A percentile compares a stretch with the other conserved stretches of the same genome.
Evolutionary conservation across 2,113 vertebrate species (phyloP).

Genomic region (Plectropomus leopardus): DNA sequence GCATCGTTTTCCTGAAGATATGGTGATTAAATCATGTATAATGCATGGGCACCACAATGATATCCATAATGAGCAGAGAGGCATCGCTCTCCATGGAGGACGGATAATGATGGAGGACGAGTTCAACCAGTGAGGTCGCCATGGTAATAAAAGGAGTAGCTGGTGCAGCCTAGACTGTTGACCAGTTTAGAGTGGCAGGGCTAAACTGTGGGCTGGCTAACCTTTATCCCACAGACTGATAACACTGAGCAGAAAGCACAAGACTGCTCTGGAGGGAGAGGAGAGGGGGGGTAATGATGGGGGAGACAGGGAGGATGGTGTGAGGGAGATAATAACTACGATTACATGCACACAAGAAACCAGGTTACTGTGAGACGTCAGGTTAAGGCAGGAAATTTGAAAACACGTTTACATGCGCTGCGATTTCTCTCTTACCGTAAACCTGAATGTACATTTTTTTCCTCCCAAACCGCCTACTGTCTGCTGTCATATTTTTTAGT

Average conservation of each 20-base stretch:
- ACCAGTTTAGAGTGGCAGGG: conserved; percentile 25
- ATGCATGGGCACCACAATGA: conserved; percentile 68
- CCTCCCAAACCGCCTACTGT: too few relatives aligned
- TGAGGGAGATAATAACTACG: conserved; percentile 51
- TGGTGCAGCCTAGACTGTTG: conserved; percentile 26
- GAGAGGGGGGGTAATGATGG: conserved; percentile 23
- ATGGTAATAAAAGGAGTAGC: conserved; percentile 46
- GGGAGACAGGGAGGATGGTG: background rate
- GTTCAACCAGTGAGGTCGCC: conserved; percentile 45
- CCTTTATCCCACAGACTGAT: conserved; percentile 47
- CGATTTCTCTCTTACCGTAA: background rate
- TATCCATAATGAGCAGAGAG: conserved; percentile 65
- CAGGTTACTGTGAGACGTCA: conserved; percentile 31
- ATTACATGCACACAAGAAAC: conserved; percentile 46
- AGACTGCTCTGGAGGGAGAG: background rate
- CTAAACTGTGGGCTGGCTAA: conserved; percentile 35
- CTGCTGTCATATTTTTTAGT: conserved; percentile 4
- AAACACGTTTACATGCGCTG: background rate
- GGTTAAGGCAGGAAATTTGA: conserved; percentile 25
- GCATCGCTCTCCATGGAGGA: conserved; percentile 39
- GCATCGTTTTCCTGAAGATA: conserved; percentile 54
- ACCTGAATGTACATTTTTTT: background rate
- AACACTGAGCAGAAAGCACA: conserved; percentile 31
- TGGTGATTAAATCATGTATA: conserved; percentile 79
- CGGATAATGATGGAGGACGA: conserved; percentile 44